A percentile compares a stretch with the other conserved stretches of the same genome.
phyloP scores from a whole-genome alignment of 2,113 vertebrate species.

The Gymnogyps californianus region DNA sequence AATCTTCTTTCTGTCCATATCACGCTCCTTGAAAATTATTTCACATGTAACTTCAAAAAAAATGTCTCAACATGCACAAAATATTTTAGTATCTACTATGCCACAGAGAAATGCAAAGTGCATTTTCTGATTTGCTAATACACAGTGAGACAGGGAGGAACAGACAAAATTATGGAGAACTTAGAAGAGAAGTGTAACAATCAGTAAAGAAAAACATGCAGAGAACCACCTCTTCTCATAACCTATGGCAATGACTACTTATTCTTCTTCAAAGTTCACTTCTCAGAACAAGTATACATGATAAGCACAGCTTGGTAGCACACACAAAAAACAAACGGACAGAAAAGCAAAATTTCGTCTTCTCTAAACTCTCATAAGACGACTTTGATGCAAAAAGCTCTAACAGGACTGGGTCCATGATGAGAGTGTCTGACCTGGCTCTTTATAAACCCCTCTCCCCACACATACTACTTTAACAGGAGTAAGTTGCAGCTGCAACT shows the following conservation, averaged over 20 bases:
- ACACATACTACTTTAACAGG: neutral
- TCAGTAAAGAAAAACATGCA: neutral
- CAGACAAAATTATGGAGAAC: neutral
- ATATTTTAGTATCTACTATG: neutral
- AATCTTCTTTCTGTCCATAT: constrained; percentile 95
- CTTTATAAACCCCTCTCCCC: neutral
- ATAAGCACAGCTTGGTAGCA: neutral
- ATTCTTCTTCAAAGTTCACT: neutral
- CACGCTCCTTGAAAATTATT: constrained; percentile 81
- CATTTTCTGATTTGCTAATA: neutral
- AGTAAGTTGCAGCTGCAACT: neutral
- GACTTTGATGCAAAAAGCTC: neutral
- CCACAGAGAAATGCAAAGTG: neutral
- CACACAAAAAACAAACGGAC: neutral
- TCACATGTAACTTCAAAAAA: neutral
- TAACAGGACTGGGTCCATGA: neutral
- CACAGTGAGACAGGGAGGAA: neutral
- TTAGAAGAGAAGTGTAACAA: neutral
- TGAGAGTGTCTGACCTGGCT: neutral
- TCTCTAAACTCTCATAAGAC: neutral
- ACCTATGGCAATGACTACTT: neutral
- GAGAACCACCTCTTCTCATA: neutral
- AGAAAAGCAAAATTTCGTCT: neutral
- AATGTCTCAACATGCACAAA: neutral
- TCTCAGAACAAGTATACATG: neutral